Evolutionary conservation across 2,888 invertebrate genomes (phyloP).

Genomic region (Pheosia tremula): DNA sequence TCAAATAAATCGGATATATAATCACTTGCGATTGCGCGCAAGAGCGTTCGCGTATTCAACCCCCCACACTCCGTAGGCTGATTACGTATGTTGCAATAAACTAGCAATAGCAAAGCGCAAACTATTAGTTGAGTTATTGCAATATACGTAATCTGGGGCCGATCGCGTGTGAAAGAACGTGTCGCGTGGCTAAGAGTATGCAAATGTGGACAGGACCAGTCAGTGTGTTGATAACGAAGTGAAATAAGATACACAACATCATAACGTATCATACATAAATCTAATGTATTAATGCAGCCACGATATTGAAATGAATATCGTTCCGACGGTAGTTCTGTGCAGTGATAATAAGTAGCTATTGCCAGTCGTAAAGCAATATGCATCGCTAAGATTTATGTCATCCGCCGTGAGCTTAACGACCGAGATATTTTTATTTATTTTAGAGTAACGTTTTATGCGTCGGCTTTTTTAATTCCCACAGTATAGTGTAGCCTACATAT

Average conservation of each 20-base stretch:
- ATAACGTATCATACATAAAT: conserved; percentile 24
- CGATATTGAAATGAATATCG: conserved; percentile 32
- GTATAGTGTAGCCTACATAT: background rate
- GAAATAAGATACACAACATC: conserved; percentile 9
- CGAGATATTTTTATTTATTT: conserved; percentile 24
- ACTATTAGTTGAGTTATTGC: too few relatives aligned
- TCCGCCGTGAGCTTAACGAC: conserved; percentile 55
- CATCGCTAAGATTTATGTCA: conserved; percentile 58
- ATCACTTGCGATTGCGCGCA: too few relatives aligned
- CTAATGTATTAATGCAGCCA: conserved; percentile 30
- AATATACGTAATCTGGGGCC: too few relatives aligned
- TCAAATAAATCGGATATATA: too few relatives aligned
- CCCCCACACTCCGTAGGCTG: too few relatives aligned
- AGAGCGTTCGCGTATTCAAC: too few relatives aligned
- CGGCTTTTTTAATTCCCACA: background rate
- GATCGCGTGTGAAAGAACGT: too few relatives aligned
- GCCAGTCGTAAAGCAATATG: conserved; percentile 45
- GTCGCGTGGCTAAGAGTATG: background rate
- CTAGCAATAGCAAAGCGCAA: too few relatives aligned
- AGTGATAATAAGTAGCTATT: conserved; percentile 35
- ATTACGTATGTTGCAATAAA: too few relatives aligned
- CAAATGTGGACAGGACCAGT: background rate
- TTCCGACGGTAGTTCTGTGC: conserved; percentile 29
- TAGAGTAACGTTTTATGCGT: conserved; percentile 52
- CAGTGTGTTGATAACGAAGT: conserved; percentile 21